phyloP scores from a whole-genome alignment of 2,888 invertebrate species.

The Lepidochrysops patricia region DNA sequence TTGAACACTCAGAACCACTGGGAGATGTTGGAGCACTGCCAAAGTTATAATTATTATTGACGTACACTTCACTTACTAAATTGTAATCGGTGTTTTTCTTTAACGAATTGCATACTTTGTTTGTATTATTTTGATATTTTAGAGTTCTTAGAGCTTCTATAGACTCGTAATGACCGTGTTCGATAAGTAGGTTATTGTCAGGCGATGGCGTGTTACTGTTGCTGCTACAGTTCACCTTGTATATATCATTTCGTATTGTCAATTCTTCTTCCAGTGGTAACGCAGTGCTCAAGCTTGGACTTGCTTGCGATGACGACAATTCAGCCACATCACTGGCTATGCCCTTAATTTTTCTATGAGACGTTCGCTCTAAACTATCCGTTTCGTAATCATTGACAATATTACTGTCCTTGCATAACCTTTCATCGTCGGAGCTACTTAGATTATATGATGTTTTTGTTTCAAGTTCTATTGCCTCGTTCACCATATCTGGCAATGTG shows the following conservation, averaged over 20 bases:
- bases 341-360: slow-evolving; percentile 64
- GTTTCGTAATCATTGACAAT: slow-evolving; percentile 80
- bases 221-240: slow-evolving; percentile 76
- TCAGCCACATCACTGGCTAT: slow-evolving; percentile 79
- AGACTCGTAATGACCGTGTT: slow-evolving; percentile 62
- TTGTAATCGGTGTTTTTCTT: slow-evolving; percentile 73
- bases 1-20: slow-evolving; percentile 73
- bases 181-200: slow-evolving; percentile 42
- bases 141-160: slow-evolving; percentile 38
- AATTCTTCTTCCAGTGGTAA: slow-evolving; percentile 87
- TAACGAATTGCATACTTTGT: background rate
- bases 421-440: slow-evolving; percentile 61
- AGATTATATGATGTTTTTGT: slow-evolving; percentile 53
- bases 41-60: slow-evolving; percentile 82
- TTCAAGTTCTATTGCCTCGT: slow-evolving; percentile 77
- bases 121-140: slow-evolving; percentile 31
- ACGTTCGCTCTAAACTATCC: slow-evolving; percentile 80
- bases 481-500: slow-evolving; percentile 77
- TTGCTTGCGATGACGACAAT: slow-evolving; percentile 79
- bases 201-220: slow-evolving; percentile 68
- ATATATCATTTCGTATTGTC: slow-evolving; percentile 84
- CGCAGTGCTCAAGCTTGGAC: slow-evolving; percentile 82
- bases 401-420: slow-evolving; percentile 48
- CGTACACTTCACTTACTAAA: slow-evolving; percentile 85
- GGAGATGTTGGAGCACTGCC: slow-evolving; percentile 75